phyloP scores from a whole-genome alignment of 2,888 invertebrate genomes.

The Hypercompe scribonia region DNA sequence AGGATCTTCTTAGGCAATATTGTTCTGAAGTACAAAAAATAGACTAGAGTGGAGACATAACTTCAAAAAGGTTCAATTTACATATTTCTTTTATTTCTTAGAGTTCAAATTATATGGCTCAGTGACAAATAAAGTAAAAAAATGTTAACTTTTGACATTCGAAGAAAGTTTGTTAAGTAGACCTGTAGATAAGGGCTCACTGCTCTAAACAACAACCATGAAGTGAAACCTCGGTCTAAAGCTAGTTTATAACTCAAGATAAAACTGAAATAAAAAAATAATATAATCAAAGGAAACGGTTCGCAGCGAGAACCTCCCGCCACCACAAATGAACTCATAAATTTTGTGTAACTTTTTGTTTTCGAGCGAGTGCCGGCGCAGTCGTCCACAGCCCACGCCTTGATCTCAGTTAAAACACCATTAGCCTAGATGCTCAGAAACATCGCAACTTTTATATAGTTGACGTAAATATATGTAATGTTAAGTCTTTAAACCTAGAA shows the following conservation, averaged over 20 bases:
- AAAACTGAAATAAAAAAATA: neutral
- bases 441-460: neutral
- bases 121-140: neutral
- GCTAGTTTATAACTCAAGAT: neutral
- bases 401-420: neutral
- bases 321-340: neutral
- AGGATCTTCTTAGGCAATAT: neutral
- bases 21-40: neutral
- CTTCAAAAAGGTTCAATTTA: neutral
- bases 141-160: neutral
- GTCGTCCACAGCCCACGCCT: neutral
- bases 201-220: neutral
- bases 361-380: neutral
- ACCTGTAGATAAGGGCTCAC: neutral
- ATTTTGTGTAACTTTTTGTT: constrained; percentile 1
- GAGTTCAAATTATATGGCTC: neutral
- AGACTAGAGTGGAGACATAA: neutral
- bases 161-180: neutral
- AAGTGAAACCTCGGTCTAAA: neutral
- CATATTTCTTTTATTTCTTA: neutral
- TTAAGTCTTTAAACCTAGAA: neutral
- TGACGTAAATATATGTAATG: neutral
- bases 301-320: neutral
- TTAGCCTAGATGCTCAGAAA: neutral
- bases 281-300: neutral